Conservation (phyloP, 2,797 vertebrate genomes). For the Dendrocincla fuliginosa region DNA sequence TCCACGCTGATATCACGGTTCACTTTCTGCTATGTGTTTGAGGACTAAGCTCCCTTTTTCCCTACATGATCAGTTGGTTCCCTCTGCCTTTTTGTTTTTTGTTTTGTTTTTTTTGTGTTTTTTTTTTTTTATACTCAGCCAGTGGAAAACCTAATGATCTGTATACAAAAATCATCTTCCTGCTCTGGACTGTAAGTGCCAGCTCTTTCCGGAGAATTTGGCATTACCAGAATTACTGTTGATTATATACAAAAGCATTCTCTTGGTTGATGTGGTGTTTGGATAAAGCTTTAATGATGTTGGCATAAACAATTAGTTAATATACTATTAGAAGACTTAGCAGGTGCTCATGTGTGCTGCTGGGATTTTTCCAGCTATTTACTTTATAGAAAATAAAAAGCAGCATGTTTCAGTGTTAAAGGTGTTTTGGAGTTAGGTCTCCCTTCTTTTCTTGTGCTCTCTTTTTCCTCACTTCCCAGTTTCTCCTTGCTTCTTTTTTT, state of each 20-base stretch:
- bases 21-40: neutral
- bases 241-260: neutral
- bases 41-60: neutral
- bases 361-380: neutral
- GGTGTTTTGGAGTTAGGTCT: neutral
- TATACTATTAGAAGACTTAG: conserved; percentile 14
- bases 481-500: neutral
- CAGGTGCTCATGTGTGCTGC: neutral
- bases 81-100: neutral
- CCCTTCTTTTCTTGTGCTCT: neutral
- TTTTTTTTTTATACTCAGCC: neutral
- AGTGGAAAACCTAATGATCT: neutral
- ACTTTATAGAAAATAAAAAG: neutral
- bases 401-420: neutral
- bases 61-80: neutral
- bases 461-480: neutral
- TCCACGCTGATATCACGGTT: neutral
- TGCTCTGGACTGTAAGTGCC: neutral
- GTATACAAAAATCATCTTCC: neutral
- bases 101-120: neutral
- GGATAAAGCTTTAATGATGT: conserved; percentile 5
- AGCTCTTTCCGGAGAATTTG: conserved; percentile 31
- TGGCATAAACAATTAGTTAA: conserved; percentile 28
- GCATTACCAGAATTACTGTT: neutral
- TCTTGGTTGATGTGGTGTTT: conserved; percentile 1